phyloP scores from a whole-genome alignment of 2,888 invertebrate genomes.

The Stenodema calcarata region DNA sequence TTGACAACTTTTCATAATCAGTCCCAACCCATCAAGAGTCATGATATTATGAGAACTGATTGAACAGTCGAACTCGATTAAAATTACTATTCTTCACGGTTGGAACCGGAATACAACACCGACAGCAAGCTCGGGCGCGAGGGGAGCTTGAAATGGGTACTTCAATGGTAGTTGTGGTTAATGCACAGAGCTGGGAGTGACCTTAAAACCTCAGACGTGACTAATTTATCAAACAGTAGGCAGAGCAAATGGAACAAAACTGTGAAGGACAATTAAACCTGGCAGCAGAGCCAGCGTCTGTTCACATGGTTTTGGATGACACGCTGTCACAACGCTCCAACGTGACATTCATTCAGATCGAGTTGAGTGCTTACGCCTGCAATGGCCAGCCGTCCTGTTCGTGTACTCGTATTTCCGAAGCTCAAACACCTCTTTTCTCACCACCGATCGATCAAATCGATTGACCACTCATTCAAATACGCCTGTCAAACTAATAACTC shows the following conservation, averaged over 20 bases:
- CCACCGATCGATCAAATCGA: no score
- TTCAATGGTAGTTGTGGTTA: neutral
- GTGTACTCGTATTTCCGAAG: neutral
- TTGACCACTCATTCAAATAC: no score
- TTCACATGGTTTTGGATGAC: neutral
- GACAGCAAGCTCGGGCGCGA: neutral
- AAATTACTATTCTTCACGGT: neutral
- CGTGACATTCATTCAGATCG: neutral
- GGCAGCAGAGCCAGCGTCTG: neutral
- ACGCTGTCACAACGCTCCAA: neutral
- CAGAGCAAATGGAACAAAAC: slow-evolving; percentile 6
- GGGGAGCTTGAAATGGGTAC: neutral
- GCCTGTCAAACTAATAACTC: no score
- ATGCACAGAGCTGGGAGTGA: neutral
- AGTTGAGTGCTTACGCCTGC: neutral
- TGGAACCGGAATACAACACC: neutral
- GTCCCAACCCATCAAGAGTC: no score
- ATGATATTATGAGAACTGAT: no score
- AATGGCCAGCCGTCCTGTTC: neutral
- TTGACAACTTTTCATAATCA: no score
- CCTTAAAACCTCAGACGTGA: neutral
- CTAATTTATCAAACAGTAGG: slow-evolving; percentile 3
- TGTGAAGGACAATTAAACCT: slow-evolving; percentile 19
- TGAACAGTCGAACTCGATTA: neutral
- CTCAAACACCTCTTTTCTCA: neutral